Base-by-base conservation (phyloP, 2,888 invertebrate genomes). In the Apotomis capreana region DNA sequence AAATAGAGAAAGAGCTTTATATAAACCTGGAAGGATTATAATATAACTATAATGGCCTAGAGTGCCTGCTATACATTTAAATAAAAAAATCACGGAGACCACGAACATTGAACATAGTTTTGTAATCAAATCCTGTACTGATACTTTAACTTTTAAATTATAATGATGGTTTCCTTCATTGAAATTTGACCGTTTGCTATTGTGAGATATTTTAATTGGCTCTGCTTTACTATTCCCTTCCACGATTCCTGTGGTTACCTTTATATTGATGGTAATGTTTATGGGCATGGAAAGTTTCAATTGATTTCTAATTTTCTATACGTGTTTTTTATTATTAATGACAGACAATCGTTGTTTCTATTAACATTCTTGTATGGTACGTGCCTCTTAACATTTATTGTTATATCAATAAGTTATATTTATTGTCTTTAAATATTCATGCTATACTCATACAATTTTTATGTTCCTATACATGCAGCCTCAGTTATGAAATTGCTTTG, bases 131-230 rank as follows among this genome's bases (percentile, higher is more conserved):
- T n/a, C 46, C 4, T 44, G 13, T 44, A 15, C 3, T 9, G 5
- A 5, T n/a, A n/a, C n/a, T 9, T 10, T 15, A n/a, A 8, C 10
- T 63, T 13, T 49, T 49, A 58, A 57, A 58, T 46, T 13, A 58
- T 57, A 15, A 8, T 51, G 13, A 64, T 65, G 26, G 15, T 67
- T 67, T 55, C 60, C 55, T 36, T 40, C 46, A 37, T 61, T 71
- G 67, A 67, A 68, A 71, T 61, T 36, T 68, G 61, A 71, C 36
- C 71, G 67, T 62, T 57, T 61, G 60, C 70, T 55, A 68, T 68
- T 52, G 71, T 68, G 46, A 61, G 67, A 26, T 71, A 71, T 71
- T 71, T 58, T 71, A 62, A 71, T 71, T 71, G 61, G 71, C 68
- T 68, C 57, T 55, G 15, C 57, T 63, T 40, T 49, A n/a, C 40